Percentiles rank a stretch among this genome's conserved stretches.
Evolutionary conservation across 2,797 vertebrate genomes (phyloP).

Genomic region (Rhabdophis nuchalis): DNA sequence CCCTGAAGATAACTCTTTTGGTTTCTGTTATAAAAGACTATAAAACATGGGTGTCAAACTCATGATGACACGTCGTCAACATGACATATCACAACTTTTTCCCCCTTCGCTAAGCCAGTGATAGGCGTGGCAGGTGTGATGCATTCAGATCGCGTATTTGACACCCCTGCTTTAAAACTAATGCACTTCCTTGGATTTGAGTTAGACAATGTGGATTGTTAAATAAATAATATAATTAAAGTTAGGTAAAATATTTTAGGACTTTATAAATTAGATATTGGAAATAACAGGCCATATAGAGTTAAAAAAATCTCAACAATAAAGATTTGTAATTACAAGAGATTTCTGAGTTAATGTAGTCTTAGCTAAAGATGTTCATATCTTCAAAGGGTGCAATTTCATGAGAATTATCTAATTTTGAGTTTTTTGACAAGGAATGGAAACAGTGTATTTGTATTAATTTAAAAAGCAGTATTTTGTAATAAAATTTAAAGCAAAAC

Average conservation of each 20-base stretch:
- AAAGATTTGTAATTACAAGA: not conserved
- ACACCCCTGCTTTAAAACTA: no score
- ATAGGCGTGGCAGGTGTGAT: no score
- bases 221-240: not conserved
- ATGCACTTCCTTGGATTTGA: not conserved
- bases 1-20: not conserved
- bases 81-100: no score
- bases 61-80: fast-evolving
- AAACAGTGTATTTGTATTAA: not conserved
- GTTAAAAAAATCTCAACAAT: no score
- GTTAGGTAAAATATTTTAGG: not conserved
- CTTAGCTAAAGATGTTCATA: not conserved
- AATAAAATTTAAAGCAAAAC: not conserved
- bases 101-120: no score
- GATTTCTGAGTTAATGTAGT: not conserved
- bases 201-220: not conserved
- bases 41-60: not conserved
- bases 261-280: not conserved
- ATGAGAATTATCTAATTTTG: not conserved
- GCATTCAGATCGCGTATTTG: no score
- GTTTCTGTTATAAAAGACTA: not conserved
- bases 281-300: not conserved
- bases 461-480: not conserved
- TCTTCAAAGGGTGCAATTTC: not conserved
- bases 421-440: not conserved